phyloP scores from a whole-genome alignment of 1,140 invertebrate species.

The Euura saliciscinereae region DNA sequence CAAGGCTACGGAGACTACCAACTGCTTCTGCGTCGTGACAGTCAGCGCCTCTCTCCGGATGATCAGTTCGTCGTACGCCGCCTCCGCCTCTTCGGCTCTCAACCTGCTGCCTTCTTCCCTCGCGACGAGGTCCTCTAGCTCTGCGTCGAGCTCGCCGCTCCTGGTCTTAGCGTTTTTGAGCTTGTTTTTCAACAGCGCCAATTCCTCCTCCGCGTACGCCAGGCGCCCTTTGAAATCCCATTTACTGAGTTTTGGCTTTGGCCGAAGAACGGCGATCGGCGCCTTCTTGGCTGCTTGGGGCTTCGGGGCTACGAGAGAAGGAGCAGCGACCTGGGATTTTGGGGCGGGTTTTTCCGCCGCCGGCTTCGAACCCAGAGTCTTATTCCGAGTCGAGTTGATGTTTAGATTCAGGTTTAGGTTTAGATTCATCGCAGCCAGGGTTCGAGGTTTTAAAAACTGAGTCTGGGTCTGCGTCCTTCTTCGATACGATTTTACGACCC shows the following conservation, averaged over 20 bases:
- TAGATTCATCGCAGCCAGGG: neutral
- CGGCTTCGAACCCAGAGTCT: too few species aligned
- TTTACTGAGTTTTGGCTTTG: neutral
- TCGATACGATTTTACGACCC: neutral
- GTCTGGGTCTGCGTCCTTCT: neutral
- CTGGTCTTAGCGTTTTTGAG: neutral
- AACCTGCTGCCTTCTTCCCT: neutral
- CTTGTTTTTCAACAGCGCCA: neutral
- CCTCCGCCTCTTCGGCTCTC: neutral
- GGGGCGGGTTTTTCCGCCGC: too few species aligned
- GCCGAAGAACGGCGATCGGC: neutral
- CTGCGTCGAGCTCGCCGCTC: neutral
- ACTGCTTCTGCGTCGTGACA: neutral
- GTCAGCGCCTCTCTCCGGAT: neutral
- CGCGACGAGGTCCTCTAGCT: neutral
- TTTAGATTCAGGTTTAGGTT: neutral
- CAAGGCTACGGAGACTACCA: neutral
- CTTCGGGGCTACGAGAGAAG: neutral
- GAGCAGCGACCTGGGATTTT: too few species aligned
- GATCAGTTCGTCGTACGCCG: neutral
- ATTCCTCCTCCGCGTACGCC: neutral
- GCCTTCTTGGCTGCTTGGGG: neutral
- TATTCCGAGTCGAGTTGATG: too few species aligned
- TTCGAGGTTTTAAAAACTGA: neutral
- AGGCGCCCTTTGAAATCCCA: neutral